Evolutionary conservation across 2,888 invertebrate species (phyloP).

Genomic region (Abrostola triplasia): DNA sequence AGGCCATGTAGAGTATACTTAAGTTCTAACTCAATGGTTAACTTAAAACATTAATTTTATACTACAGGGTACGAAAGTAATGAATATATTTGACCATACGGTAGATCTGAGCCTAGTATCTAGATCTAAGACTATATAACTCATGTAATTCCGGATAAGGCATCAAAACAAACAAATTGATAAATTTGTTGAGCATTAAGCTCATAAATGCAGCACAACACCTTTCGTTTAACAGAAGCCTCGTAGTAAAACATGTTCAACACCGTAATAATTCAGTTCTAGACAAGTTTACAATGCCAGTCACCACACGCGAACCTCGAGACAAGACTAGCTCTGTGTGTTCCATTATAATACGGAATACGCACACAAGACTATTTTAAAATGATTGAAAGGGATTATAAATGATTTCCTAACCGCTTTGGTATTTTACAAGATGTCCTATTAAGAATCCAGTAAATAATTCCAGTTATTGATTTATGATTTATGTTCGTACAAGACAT

Average conservation of each 20-base stretch:
- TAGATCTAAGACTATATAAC: too few species aligned
- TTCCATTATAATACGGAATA: constrained; percentile 4
- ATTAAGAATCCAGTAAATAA: constrained; percentile 23
- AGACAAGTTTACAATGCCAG: constrained; percentile 28
- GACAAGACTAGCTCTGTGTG: constrained; percentile 1
- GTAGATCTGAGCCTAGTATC: too few species aligned
- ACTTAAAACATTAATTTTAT: too few species aligned
- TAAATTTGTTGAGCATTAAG: constrained; percentile 31
- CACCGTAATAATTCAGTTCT: constrained; percentile 23
- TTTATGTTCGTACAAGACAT: constrained; percentile 18
- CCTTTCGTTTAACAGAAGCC: constrained; percentile 24
- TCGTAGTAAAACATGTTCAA: constrained; percentile 33
- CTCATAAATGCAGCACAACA: constrained; percentile 21
- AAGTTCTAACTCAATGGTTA: too few species aligned
- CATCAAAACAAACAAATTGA: constrained; percentile 17
- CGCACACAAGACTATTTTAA: constrained; percentile 2
- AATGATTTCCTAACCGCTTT: constrained; percentile 18
- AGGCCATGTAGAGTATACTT: too few species aligned
- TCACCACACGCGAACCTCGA: constrained; percentile 18
- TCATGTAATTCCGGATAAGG: constrained; percentile 4
- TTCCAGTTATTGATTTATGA: constrained; percentile 28
- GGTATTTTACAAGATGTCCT: constrained; percentile 2
- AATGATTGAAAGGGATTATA: constrained; percentile 33
- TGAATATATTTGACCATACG: too few species aligned
- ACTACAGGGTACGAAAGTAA: too few species aligned